Conservation (phyloP, 92 coral and sea anemone genomes). For the Bergia puertoricense region DNA sequence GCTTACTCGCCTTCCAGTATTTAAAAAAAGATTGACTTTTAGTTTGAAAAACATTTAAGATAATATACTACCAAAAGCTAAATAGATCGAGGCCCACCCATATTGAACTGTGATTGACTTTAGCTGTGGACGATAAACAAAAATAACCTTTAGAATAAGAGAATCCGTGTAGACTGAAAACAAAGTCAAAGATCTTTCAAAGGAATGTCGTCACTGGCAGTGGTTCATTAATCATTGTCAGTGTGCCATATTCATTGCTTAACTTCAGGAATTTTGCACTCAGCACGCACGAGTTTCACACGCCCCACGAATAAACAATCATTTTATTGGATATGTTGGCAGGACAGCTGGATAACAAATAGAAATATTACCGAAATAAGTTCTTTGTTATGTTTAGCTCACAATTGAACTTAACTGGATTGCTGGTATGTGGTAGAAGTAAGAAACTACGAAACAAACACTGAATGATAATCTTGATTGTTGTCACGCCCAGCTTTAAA, state of each 20-base stretch:
- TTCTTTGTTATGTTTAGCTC: not conserved
- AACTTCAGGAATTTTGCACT: not conserved
- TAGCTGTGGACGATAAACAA: not conserved
- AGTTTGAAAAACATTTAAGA: no score
- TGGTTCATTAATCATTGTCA: conserved; percentile 15
- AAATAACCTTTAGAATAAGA: not conserved
- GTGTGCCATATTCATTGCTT: not conserved
- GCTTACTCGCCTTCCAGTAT: no score
- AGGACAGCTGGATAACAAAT: not conserved
- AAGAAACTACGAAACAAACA: no score
- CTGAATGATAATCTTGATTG: no score
- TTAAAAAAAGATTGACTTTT: no score
- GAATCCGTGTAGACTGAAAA: not conserved
- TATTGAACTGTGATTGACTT: not conserved
- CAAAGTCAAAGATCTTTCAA: conserved; percentile 4
- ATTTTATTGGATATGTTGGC: not conserved
- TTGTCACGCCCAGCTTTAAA: no score
- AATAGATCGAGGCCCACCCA: conserved; percentile 2
- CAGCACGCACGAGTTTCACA: not conserved
- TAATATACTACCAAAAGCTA: no score
- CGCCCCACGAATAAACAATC: not conserved
- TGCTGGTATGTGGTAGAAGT: no score
- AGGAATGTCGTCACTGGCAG: not conserved
- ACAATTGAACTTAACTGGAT: not conserved
- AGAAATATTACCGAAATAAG: not conserved